Evolutionary conservation across 2,888 invertebrate species (phyloP).

Genomic region (Mythimna pallens): DNA sequence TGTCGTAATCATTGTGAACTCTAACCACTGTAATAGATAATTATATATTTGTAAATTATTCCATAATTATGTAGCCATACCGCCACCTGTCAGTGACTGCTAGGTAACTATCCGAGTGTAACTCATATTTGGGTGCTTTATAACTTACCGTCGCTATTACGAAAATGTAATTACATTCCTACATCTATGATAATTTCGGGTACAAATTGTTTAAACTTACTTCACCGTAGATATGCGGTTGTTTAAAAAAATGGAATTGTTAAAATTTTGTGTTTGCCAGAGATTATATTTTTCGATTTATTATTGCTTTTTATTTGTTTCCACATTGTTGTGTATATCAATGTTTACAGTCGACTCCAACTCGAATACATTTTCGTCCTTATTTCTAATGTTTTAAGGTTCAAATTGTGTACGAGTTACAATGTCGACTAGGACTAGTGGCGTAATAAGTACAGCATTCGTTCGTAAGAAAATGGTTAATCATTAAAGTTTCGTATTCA

Average conservation of each 20-base stretch:
- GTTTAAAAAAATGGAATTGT: slow-evolving; percentile 83
- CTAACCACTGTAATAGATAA: slow-evolving; percentile 16
- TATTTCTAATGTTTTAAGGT: slow-evolving; percentile 44
- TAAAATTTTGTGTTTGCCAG: slow-evolving; percentile 84
- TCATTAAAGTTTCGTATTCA: slow-evolving; percentile 70
- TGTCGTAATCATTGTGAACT: slow-evolving; percentile 32
- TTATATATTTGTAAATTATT: slow-evolving; percentile 37
- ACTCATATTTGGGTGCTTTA: slow-evolving; percentile 82
- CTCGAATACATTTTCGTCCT: slow-evolving; percentile 53
- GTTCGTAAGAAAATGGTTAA: slow-evolving; percentile 75
- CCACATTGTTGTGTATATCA: slow-evolving; percentile 81
- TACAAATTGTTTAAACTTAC: slow-evolving; percentile 72
- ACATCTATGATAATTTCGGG: slow-evolving; percentile 73
- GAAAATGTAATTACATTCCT: slow-evolving; percentile 84
- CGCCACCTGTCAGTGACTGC: slow-evolving; percentile 66
- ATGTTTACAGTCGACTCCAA: slow-evolving; percentile 53
- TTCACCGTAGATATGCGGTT: slow-evolving; percentile 43
- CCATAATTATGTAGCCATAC: slow-evolving; percentile 18
- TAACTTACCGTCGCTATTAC: slow-evolving; percentile 72
- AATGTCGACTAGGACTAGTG: slow-evolving; percentile 62
- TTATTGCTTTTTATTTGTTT: slow-evolving; percentile 81
- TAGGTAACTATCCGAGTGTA: slow-evolving; percentile 63
- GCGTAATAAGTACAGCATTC: slow-evolving; percentile 82
- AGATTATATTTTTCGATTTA: slow-evolving; percentile 89
- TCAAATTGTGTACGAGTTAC: slow-evolving; percentile 57